Percentiles rank a stretch among this genome's conserved stretches.
These are phyloP conservation scores for Fulica atra DNA, from an alignment of 2,113 vertebrate genomes.

Conservation along the genomic window DNA sequence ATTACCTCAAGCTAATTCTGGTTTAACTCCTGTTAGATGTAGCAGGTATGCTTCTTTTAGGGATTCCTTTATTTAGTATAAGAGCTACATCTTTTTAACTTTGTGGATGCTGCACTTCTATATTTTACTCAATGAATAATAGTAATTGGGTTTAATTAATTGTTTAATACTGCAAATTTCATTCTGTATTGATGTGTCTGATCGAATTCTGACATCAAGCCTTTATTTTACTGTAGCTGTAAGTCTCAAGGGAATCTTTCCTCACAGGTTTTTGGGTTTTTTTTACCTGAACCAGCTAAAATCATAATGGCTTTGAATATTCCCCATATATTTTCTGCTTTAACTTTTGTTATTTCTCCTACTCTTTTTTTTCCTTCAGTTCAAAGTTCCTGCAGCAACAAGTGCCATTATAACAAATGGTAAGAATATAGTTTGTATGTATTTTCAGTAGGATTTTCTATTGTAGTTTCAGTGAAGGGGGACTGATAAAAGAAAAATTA, in stretches of 20 bases:
- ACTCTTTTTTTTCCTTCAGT: constrained; percentile 63
- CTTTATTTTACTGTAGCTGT: background rate
- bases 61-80: background rate
- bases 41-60: background rate
- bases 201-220: background rate
- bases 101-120: background rate
- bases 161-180: background rate
- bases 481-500: background rate
- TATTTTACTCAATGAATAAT: background rate
- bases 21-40: background rate
- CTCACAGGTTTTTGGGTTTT: background rate
- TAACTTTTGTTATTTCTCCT: background rate
- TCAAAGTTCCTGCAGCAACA: constrained; percentile 85
- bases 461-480: background rate
- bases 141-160: background rate
- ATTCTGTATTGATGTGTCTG: background rate
- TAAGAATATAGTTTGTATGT: constrained; percentile 57
- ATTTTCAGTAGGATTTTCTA: background rate
- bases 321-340: background rate
- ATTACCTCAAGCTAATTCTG: background rate
- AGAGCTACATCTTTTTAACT: background rate
- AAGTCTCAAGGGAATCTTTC: background rate
- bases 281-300: background rate
- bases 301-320: background rate
- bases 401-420: constrained; percentile 87